A percentile compares a stretch with the other conserved stretches of the same genome.
These are phyloP conservation scores for Volucella inflata DNA, from an alignment of 2,888 invertebrate species.

Conservation along the genomic window DNA sequence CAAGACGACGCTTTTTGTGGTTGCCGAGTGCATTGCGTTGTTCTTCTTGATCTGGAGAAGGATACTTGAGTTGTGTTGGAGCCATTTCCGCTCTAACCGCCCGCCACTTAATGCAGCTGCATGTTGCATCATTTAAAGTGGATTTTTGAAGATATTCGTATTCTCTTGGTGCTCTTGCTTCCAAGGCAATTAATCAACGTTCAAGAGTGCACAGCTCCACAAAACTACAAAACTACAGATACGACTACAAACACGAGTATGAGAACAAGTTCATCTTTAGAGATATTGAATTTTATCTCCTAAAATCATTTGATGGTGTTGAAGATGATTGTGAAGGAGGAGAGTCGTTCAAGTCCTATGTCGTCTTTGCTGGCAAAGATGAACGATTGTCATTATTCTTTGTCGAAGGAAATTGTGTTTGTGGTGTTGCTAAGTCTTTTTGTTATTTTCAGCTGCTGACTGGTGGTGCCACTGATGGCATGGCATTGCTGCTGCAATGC, in stretches of 20 bases:
- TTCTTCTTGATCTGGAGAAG: slow-evolving; percentile 52
- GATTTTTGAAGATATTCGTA: slow-evolving; percentile 54
- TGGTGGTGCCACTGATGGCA: not conserved
- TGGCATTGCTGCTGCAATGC: slow-evolving; percentile 6
- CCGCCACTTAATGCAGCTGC: slow-evolving; percentile 49
- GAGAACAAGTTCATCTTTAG: not conserved
- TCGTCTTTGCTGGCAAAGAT: slow-evolving; percentile 56
- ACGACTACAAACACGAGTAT: too few relatives aligned
- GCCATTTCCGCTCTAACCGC: not conserved
- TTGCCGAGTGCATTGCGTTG: slow-evolving; percentile 58
- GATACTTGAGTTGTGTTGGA: slow-evolving; percentile 5
- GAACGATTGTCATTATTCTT: slow-evolving; percentile 76
- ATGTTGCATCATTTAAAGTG: slow-evolving; percentile 63
- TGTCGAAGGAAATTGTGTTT: slow-evolving; percentile 67
- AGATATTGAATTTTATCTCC: slow-evolving; percentile 55
- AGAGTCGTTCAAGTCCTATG: slow-evolving; percentile 20
- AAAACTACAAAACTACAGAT: slow-evolving; percentile 36
- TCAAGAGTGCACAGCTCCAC: slow-evolving; percentile 41
- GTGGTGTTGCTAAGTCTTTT: slow-evolving; percentile 35
- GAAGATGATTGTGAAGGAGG: slow-evolving; percentile 67
- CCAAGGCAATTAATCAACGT: slow-evolving; percentile 66
- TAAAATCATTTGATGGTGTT: slow-evolving; percentile 28
- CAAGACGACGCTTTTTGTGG: slow-evolving; percentile 56
- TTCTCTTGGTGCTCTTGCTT: slow-evolving; percentile 9
- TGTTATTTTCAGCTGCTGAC: slow-evolving; percentile 21